Conservation (phyloP, 2,888 invertebrate genomes). For the Abrostola tripartita region DNA sequence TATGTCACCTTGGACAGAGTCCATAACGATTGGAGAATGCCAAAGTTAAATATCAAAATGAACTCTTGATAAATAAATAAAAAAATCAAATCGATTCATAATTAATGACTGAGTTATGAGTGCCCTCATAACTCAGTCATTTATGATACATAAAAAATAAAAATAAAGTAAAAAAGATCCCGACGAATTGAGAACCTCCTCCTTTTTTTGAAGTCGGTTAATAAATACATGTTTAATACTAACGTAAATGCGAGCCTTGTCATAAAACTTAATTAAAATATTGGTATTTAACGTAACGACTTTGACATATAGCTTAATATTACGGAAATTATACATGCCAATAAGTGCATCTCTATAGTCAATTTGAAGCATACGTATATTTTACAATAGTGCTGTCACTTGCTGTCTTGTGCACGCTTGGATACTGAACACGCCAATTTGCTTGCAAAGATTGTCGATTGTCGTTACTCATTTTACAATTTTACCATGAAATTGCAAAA, state of each 20-base stretch:
- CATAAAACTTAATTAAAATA: constrained; percentile 16
- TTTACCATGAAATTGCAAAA: constrained; percentile 25
- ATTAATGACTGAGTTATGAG: too few species aligned
- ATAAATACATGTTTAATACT: neutral
- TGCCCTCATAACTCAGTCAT: too few species aligned
- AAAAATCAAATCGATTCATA: too few species aligned
- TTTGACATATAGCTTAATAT: constrained; percentile 23
- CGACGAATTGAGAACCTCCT: too few species aligned
- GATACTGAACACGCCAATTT: constrained; percentile 59
- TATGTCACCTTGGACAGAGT: too few species aligned
- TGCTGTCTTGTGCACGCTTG: constrained; percentile 33
- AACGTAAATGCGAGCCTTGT: neutral
- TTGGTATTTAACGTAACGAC: constrained; percentile 9
- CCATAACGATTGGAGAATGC: too few species aligned
- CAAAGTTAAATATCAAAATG: too few species aligned
- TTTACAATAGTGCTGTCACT: constrained; percentile 48
- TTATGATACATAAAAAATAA: too few species aligned
- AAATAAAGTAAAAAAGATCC: too few species aligned
- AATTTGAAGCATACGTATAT: constrained; percentile 30
- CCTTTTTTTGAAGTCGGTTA: too few species aligned
- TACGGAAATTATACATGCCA: constrained; percentile 20
- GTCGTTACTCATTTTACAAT: constrained; percentile 34
- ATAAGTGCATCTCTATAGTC: constrained; percentile 18
- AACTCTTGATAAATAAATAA: too few species aligned
- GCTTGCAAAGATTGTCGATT: constrained; percentile 55